Evolutionary conservation across 2,797 vertebrate species (phyloP), one percentile per base, ranked within the genome.

Genomic region (Loriculus beryllinus): DNA sequence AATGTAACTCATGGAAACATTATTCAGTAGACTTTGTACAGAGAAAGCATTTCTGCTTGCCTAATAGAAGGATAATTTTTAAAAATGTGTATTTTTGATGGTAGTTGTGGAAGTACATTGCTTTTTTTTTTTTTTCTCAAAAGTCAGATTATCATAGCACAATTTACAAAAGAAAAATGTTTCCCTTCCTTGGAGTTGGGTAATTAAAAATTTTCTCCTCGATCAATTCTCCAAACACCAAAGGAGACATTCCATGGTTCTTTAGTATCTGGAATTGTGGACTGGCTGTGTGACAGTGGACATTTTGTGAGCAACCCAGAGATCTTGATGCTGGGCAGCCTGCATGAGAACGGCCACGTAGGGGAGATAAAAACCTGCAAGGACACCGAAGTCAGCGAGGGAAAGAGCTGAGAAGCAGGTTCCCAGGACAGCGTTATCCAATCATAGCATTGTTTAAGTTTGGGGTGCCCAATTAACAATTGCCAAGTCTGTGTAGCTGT

Each of bases 171-270:
- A 86, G 49, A 84, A 95, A 92, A 91, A 83, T 25, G 29, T 65
- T 94, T 86, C 48, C 23, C 91, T 90, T 90, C 69, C 48, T 62
- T 77, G 48, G 29, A 95, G 52, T 33, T 64, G 29, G 42, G 42
- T 90, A 90, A 79, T 95, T 94, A 84, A 88, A 70, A 83, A 84
- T 77, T 80, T 91, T 89, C 43, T 88, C 68, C 43, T 56, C 64
- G 51, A 91, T 68, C 70, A 70, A 60, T 90, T 92, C 67, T 47
- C 31, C 1, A 0, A 75, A 80, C 25, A 45, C 22, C 0, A 0
- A 94, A 91, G 59, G 59, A 95, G 70, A 88, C 45, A 67, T 92
- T 89, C 78, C 2, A 6, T 78, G 51, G n/a, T n/a, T 79, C 64
- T 78, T 79, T 68, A 94, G 51, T 78, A 96, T 85, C 89, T 90